Base-by-base conservation (phyloP, 2,888 invertebrate genomes). In the Dolichomitus sp. region DNA sequence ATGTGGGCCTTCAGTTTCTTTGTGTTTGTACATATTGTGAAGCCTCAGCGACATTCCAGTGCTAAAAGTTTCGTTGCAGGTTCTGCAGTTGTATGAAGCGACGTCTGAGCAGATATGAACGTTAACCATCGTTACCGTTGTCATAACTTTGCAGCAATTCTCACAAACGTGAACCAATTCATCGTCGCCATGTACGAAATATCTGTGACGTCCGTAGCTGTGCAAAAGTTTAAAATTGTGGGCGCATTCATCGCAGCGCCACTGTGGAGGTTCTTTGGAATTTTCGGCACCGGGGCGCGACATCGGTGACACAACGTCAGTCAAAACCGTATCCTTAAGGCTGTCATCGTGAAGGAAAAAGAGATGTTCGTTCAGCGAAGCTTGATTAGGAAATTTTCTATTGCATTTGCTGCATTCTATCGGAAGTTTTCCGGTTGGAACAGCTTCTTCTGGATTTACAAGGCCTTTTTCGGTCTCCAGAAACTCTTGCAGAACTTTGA, bases 81-180 rank as follows among this genome's bases (percentile, higher is more conserved):
- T 75, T 9, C 75, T 82, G 59, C 89, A 89, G 7, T 52, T 73
- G 86, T 86, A 88, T 0, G 81, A 83, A 0, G 70, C 73, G 6
- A 86, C 86, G 45, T 86, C 87, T 0, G 75, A 73, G 30, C 89
- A 89, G 6, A 83, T 78, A 75, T 89, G 89, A 75, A 83, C 84
- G 33, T 89, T 89, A 0, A 89, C 88, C 87, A 85, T 87, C 9
- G 86, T 80, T 2, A 88, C 84, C 1, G 85, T 85, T 6, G 87
- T 87, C 57, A 89, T 59, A 23, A 88, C 79, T 84, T 87, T 87
- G 17, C 78, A 84, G 50, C 89, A 89, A 73, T 89, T 89, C 6
- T 88, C 88, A 33, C 89, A 89, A 57, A 89, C 82, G 68, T 89
- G 89, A 11, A 89, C 84, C 79, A 85, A 83, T 23, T 88, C 84